Base-by-base conservation (phyloP, 2,888 invertebrate genomes). In the Peribatodes rhomboidaria region DNA sequence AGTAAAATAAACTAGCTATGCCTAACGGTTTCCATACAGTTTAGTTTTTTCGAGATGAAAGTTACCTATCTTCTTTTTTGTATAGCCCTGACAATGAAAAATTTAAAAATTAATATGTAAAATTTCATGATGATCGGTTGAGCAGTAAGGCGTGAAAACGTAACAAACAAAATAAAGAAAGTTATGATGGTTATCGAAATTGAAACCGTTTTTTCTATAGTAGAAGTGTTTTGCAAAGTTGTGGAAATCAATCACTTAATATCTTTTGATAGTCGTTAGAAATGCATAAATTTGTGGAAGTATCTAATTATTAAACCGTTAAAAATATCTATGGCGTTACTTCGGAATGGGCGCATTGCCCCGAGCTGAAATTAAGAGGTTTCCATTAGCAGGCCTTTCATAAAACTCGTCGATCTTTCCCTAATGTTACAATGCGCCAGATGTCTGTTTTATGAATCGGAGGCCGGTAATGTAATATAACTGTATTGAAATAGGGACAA, bases 271-370 rank as follows among this genome's bases (percentile, higher is more conserved):
- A 35, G 16, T 18, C 13, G 0, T 35, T 27, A 20, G 22, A 39
- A 53, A 53, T 10, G 10, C 14, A 39, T 14, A 53, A 39, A 39
- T 14, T 39, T 14, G 18, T 27, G 4, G 18, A 42, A 31, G 4
- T 44, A 27, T 27, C 14, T 35, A 31, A 35, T 55, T 44, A 55
- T 31, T 31, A 54, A 54, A n/a, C 35, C 42, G 18, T 33, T 33
- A 44, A 22, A 37, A 53, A 53, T 53, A 14, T 39, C 33, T 39
- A 9, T 39, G 13, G 22, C n/a, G 13, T 53, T 16, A 16, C 16
- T 65, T 50, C 22, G 11, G 47, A 67, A 65, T 64, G 67, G 61
- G 70, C 57, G 54, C 69, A 66, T 62, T 57, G 72, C 60, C 67
- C 65, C 47, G 9, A 67, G 44, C 55, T 60, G 53, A 31, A 57